Percentiles rank a stretch among this genome's conserved stretches.
Evolutionary conservation across 2,888 invertebrate genomes (phyloP).

Genomic region (Dasysyrphus albostriatus): DNA sequence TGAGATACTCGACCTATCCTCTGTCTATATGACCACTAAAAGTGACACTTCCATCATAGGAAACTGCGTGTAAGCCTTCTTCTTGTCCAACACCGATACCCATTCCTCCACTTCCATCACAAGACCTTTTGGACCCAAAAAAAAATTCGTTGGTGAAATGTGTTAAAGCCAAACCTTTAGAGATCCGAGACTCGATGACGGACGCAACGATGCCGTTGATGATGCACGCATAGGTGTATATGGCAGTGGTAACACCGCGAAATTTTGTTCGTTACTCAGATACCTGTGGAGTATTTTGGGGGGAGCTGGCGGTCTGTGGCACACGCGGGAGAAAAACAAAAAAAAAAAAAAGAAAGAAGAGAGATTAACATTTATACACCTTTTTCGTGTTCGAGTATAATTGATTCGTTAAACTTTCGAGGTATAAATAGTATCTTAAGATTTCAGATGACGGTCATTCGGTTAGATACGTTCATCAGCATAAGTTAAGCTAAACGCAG

Average conservation of each 20-base stretch:
- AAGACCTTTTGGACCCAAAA: constrained; percentile 23
- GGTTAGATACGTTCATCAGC: constrained; percentile 75
- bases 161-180: constrained; percentile 63
- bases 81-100: constrained; percentile 14
- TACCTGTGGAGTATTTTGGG: constrained; percentile 20
- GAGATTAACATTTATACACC: constrained; percentile 72
- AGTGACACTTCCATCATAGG: constrained; percentile 38
- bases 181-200: constrained; percentile 35
- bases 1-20: constrained; percentile 41
- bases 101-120: constrained; percentile 20
- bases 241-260: constrained; percentile 66
- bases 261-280: constrained; percentile 55
- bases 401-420: constrained; percentile 75
- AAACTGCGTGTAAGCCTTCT: constrained; percentile 5
- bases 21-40: constrained; percentile 35
- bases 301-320: constrained; percentile 1
- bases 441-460: constrained; percentile 76
- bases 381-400: constrained; percentile 74
- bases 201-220: constrained; percentile 21
- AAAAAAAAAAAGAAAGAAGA: constrained; percentile 72
- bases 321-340: constrained; percentile 58
- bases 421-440: constrained; percentile 78
- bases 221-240: constrained; percentile 1
- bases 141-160: constrained; percentile 44
- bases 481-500: constrained; percentile 46